These are phyloP conservation scores for Microhierax caerulescens DNA, from an alignment of 2,797 vertebrate species.

Conservation along the genomic window DNA sequence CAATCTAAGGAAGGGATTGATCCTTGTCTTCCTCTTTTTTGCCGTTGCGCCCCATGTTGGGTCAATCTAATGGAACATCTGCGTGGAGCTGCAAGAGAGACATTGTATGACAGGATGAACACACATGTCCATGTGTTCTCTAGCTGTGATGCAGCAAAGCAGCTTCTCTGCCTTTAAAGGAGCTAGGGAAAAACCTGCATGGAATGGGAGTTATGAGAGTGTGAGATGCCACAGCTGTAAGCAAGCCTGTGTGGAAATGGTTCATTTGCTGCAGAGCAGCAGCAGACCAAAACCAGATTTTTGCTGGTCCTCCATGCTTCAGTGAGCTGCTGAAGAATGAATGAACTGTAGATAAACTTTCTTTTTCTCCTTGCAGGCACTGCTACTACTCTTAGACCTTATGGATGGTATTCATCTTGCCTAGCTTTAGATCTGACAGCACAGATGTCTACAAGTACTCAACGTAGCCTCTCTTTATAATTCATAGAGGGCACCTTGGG, in stretches of 20 bases:
- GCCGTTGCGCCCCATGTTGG: background rate
- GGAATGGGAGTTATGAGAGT: background rate
- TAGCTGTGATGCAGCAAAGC: background rate
- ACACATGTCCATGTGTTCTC: background rate
- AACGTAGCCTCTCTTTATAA: background rate
- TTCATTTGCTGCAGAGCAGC: background rate
- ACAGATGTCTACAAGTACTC: constrained; percentile 41
- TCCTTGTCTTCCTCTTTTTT: background rate
- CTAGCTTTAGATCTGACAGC: constrained; percentile 28
- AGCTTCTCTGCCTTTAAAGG: background rate
- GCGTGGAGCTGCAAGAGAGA: background rate
- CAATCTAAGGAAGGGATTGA: background rate
- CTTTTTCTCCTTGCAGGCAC: constrained; percentile 6
- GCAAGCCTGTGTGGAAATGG: background rate
- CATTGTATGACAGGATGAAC: background rate
- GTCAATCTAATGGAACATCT: background rate
- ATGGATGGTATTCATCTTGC: constrained; percentile 46
- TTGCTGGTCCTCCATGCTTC: background rate
- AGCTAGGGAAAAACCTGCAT: background rate
- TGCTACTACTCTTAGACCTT: constrained; percentile 42
- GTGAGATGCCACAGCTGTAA: background rate
- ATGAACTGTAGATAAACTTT: background rate
- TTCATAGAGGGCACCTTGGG: constrained; percentile 50
- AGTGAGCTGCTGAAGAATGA: background rate
- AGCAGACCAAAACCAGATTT: background rate